Evolutionary conservation across 2,888 invertebrate species (phyloP).

Genomic region (Crematogaster levior): DNA sequence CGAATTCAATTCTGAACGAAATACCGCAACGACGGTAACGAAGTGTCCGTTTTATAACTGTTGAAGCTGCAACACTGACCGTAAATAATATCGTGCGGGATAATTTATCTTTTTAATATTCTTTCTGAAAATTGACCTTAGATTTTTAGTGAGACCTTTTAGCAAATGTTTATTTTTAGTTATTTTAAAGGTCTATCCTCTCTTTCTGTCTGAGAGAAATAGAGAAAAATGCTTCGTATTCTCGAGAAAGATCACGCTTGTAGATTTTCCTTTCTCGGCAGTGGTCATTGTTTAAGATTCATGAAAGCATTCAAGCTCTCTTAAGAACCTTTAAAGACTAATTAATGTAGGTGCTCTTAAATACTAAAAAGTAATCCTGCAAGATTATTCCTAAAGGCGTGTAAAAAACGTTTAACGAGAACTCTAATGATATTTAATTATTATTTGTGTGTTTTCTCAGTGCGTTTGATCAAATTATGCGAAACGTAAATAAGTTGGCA

Average conservation of each 20-base stretch:
- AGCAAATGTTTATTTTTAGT: background rate
- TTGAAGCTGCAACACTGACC: background rate
- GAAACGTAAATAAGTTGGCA: background rate
- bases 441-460: background rate
- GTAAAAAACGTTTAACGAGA: slow-evolving; percentile 19
- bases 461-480: background rate
- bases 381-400: slow-evolving; percentile 17
- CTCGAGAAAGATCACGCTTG: slow-evolving; percentile 12
- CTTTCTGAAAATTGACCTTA: slow-evolving; percentile 1
- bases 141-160: background rate
- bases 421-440: background rate
- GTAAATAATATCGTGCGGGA: slow-evolving; percentile 15
- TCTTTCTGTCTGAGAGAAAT: background rate
- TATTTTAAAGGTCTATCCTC: background rate
- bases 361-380: slow-evolving; percentile 20
- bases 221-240: background rate
- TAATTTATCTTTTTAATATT: slow-evolving; percentile 13
- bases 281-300: slow-evolving; percentile 43
- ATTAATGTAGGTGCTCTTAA: slow-evolving; percentile 35
- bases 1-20: slow-evolving; percentile 41
- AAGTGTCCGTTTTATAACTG: slow-evolving; percentile 36
- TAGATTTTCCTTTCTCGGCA: slow-evolving; percentile 37
- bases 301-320: slow-evolving; percentile 37
- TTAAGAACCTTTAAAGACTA: slow-evolving; percentile 34
- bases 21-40: slow-evolving; percentile 36